Percentiles rank a stretch among this genome's conserved stretches.
These are phyloP conservation scores for Pteruthius melanotis DNA, from an alignment of 2,113 vertebrate species.

Conservation along the genomic window DNA sequence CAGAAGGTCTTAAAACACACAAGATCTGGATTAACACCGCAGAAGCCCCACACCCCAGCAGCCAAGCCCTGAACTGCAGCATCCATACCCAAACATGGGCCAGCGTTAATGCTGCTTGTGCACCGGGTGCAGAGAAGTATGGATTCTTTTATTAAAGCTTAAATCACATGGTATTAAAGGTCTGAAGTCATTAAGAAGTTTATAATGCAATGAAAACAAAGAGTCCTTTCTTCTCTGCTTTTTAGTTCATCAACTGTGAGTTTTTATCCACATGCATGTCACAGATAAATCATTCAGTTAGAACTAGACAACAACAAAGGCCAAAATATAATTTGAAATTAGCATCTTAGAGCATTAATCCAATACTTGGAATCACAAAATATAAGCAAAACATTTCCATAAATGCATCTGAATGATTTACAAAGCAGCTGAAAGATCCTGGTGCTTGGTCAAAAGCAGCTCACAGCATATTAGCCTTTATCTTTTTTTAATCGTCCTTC, in stretches of 20 bases:
- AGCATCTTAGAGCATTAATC: neutral
- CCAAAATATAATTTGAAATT: neutral
- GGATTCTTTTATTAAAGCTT: neutral
- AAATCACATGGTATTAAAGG: neutral
- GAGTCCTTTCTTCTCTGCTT: neutral
- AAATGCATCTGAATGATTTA: neutral
- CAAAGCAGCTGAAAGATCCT: neutral
- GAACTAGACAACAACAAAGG: neutral
- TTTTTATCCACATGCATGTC: neutral
- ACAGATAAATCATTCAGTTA: neutral
- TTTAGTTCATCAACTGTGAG: neutral
- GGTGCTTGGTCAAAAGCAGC: neutral
- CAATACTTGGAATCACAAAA: neutral
- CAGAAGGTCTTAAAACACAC: neutral
- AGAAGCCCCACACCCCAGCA: neutral
- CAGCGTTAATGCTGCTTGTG: neutral
- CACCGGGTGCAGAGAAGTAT: neutral
- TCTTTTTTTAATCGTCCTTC: neutral
- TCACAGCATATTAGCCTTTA: neutral
- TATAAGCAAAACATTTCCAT: neutral
- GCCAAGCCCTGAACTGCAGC: neutral
- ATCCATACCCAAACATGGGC: rapidly evolving
- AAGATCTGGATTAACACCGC: neutral
- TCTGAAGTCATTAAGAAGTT: neutral
- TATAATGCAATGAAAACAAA: neutral